Conservation (phyloP, 1,140 invertebrate species). For the Euschistus heros region DNA sequence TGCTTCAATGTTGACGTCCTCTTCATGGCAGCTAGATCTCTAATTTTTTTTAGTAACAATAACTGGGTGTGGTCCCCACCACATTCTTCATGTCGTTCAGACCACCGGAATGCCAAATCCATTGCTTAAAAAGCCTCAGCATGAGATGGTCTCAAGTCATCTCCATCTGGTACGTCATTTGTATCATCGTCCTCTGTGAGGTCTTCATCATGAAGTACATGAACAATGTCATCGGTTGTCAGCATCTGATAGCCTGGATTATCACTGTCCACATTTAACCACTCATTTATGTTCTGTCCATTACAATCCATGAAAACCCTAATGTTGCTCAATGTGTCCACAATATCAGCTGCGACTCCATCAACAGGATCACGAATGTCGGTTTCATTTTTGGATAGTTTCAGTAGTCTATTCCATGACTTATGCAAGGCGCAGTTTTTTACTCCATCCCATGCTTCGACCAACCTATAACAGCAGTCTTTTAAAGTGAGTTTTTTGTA, state of each 20-base stretch:
- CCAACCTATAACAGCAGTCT: too few species aligned
- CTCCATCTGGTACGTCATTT: conserved; percentile 18
- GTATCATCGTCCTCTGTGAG: conserved; percentile 1
- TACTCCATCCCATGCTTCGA: too few species aligned
- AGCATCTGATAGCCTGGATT: conserved; percentile 23
- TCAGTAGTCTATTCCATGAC: not conserved
- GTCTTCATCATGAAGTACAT: not conserved
- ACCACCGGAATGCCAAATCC: too few species aligned
- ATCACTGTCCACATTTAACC: conserved; percentile 18
- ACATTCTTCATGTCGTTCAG: too few species aligned
- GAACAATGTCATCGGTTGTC: conserved; percentile 22
- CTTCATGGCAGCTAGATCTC: too few species aligned
- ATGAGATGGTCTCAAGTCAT: not conserved
- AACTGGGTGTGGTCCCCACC: too few species aligned
- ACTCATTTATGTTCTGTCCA: conserved; percentile 15
- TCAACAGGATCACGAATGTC: not conserved
- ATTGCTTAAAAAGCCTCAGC: too few species aligned
- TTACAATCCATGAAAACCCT: conserved; percentile 10
- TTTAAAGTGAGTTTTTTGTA: too few species aligned
- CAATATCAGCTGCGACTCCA: not conserved
- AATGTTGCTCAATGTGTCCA: not conserved
- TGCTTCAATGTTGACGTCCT: too few species aligned
- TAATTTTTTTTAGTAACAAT: too few species aligned
- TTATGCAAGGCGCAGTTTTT: too few species aligned
- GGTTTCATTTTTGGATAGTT: not conserved